These are phyloP conservation scores for Clitarchus hookeri DNA, from an alignment of 2,888 invertebrate species.

Conservation along the genomic window DNA sequence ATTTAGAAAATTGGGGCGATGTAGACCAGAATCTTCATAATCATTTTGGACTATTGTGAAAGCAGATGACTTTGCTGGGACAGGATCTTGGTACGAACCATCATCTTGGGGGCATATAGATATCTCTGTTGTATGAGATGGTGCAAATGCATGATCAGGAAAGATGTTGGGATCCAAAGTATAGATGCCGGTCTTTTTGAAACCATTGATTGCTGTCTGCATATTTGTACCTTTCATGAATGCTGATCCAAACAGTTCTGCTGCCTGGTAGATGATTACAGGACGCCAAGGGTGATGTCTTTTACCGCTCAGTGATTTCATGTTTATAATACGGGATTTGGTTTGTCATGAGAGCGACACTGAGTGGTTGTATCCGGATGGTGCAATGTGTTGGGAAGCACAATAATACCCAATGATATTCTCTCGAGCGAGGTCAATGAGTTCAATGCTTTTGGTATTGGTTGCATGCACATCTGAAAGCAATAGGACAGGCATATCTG, in stretches of 20 bases:
- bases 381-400: constrained; percentile 48
- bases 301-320: constrained; percentile 42
- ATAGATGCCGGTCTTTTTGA: constrained; percentile 42
- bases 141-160: not conserved
- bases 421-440: constrained; percentile 44
- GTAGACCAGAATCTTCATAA: too few species aligned
- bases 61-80: too few species aligned
- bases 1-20: too few species aligned
- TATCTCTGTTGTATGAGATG: not conserved
- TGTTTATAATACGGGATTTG: constrained; percentile 43
- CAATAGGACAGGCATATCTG: constrained; percentile 48
- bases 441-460: constrained; percentile 48
- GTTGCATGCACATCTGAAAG: constrained; percentile 51
- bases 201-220: constrained; percentile 41
- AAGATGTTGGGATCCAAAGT: constrained; percentile 35
- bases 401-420: constrained; percentile 44
- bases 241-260: constrained; percentile 40
- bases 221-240: constrained; percentile 41
- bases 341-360: constrained; percentile 44
- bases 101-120: not conserved
- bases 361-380: constrained; percentile 45
- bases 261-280: constrained; percentile 41
- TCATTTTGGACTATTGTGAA: too few species aligned
- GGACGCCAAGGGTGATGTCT: constrained; percentile 36
- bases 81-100: too few species aligned